Evolutionary conservation across 1,140 invertebrate species (phyloP).

Genomic region (Coptotermes formosanus): DNA sequence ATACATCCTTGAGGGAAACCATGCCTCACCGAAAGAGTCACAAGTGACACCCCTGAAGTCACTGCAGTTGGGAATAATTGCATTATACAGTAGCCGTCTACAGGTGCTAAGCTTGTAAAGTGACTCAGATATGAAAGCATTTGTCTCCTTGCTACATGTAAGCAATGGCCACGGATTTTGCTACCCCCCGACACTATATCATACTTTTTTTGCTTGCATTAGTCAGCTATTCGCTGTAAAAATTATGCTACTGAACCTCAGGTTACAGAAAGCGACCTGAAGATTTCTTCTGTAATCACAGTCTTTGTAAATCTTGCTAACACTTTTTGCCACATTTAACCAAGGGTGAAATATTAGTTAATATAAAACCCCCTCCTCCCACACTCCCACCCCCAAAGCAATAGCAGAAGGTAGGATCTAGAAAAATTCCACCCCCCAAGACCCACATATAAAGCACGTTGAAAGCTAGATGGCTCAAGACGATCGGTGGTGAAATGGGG

Average conservation of each 20-base stretch:
- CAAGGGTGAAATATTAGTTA: conserved; percentile 15
- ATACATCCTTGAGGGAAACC: too few relatives aligned
- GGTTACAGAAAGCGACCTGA: neutral
- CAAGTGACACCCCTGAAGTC: too few relatives aligned
- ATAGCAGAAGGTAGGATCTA: too few relatives aligned
- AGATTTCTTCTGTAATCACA: neutral
- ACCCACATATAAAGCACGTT: neutral
- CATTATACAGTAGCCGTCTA: neutral
- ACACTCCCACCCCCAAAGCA: too few relatives aligned
- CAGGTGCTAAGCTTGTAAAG: neutral
- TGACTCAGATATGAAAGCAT: neutral
- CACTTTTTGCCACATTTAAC: neutral
- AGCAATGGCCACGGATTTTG: neutral
- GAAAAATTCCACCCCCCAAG: neutral
- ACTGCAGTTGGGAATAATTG: neutral
- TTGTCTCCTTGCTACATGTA: neutral
- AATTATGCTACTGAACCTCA: neutral
- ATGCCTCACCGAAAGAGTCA: too few relatives aligned
- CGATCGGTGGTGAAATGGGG: neutral
- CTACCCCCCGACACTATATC: neutral
- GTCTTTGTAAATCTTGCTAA: neutral
- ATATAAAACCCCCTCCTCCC: neutral
- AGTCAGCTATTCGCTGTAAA: neutral
- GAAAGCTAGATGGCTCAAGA: neutral
- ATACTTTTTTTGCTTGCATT: neutral